A percentile compares a stretch with the other conserved stretches of the same genome.
Evolutionary conservation across 2,113 vertebrate species (phyloP).

Genomic region (Macrotis lagotis): DNA sequence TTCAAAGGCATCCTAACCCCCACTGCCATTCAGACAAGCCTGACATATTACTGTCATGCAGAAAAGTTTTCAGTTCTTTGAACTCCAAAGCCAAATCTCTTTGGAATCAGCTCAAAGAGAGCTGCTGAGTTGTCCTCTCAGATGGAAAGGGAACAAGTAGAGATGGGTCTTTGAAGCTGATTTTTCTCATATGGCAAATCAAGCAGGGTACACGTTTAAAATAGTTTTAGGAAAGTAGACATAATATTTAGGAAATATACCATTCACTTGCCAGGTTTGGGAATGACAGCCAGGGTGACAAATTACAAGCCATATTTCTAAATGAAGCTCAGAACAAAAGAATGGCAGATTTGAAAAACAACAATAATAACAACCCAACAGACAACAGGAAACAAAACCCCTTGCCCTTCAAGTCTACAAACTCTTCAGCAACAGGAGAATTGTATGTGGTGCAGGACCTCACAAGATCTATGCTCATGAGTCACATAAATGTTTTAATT

Average conservation of each 20-base stretch:
- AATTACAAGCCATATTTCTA: background rate
- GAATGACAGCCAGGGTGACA: background rate
- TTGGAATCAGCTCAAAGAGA: background rate
- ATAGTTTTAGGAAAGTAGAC: background rate
- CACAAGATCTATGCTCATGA: background rate
- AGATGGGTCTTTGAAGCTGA: background rate
- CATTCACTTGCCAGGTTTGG: background rate
- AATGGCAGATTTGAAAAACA: background rate
- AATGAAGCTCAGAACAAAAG: slow-evolving; percentile 8
- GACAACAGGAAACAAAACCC: slow-evolving; percentile 4
- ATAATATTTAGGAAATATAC: background rate
- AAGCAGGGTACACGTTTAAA: background rate
- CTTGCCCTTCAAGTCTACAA: background rate
- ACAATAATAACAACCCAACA: background rate
- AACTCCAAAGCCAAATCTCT: slow-evolving; percentile 33
- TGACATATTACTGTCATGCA: background rate
- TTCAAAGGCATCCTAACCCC: background rate
- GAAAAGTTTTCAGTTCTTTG: slow-evolving; percentile 42
- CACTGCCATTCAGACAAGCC: background rate
- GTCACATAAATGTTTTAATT: background rate
- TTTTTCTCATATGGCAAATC: background rate
- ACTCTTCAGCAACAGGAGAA: slow-evolving; percentile 17
- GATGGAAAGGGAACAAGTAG: background rate
- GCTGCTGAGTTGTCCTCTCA: background rate
- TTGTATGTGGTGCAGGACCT: background rate